A percentile compares a stretch with the other conserved stretches of the same genome.
phyloP scores from a whole-genome alignment of 2,113 vertebrate species.

The Phrynosoma platyrhinos region DNA sequence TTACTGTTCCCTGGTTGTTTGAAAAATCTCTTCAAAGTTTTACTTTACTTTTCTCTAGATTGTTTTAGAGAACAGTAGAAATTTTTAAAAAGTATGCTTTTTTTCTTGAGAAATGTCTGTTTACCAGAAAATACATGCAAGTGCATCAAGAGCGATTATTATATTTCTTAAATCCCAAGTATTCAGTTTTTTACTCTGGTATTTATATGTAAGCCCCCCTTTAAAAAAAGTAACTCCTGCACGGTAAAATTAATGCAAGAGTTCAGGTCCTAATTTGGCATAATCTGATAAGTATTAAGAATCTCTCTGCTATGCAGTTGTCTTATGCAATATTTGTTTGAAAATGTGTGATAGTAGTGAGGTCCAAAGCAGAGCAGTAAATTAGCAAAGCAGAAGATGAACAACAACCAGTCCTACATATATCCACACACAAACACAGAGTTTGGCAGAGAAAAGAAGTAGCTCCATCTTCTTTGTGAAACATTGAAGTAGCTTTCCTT shows the following conservation, averaged over 20 bases:
- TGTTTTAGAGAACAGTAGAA: background rate
- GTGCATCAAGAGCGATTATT: background rate
- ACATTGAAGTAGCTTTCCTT: too few species aligned
- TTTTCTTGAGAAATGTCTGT: constrained; percentile 15
- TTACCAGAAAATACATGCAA: background rate
- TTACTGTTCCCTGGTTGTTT: background rate
- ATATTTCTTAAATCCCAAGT: background rate
- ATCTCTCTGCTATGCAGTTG: background rate
- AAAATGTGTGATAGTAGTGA: too few species aligned
- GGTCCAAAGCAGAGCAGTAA: too few species aligned
- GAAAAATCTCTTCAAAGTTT: background rate
- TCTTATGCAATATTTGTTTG: background rate
- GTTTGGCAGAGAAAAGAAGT: too few species aligned
- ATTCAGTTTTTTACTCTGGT: background rate
- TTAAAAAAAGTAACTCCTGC: background rate
- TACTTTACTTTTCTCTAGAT: background rate
- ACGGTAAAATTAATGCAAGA: background rate
- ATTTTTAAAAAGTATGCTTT: background rate
- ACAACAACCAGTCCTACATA: too few species aligned
- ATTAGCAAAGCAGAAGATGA: too few species aligned
- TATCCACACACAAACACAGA: too few species aligned
- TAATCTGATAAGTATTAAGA: background rate
- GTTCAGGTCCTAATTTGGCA: background rate
- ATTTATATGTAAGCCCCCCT: background rate
- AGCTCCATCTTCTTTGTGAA: too few species aligned